These are phyloP conservation scores for Ganaspis brasiliensis DNA, from an alignment of 2,888 invertebrate genomes.

Conservation along the genomic window DNA sequence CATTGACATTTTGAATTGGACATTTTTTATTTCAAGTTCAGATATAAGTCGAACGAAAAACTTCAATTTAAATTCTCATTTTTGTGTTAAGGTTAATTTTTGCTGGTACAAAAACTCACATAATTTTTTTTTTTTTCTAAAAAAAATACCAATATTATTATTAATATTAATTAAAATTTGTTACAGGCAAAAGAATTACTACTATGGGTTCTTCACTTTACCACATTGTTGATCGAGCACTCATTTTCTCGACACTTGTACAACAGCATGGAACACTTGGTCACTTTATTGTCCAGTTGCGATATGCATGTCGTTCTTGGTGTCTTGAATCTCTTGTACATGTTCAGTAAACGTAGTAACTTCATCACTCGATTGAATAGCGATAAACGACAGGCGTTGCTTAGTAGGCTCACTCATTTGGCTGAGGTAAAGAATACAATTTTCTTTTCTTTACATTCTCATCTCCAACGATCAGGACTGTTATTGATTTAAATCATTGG, in stretches of 20 bases:
- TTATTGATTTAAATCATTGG: too few species aligned
- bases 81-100: too few species aligned
- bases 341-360: slow-evolving; percentile 94
- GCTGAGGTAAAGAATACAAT: slow-evolving; percentile 86
- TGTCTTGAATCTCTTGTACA: slow-evolving; percentile 91
- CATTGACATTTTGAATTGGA: too few species aligned
- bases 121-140: too few species aligned
- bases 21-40: too few species aligned
- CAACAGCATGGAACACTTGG: slow-evolving; percentile 93
- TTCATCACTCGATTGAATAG: slow-evolving; percentile 89
- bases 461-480: too few species aligned
- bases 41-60: too few species aligned
- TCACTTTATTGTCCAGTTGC: slow-evolving; percentile 88
- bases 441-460: not conserved
- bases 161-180: not conserved
- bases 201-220: slow-evolving; percentile 90
- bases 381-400: slow-evolving; percentile 87
- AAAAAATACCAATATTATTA: not conserved
- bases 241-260: slow-evolving; percentile 93
- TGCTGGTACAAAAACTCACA: too few species aligned
- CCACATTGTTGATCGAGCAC: slow-evolving; percentile 92
- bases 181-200: slow-evolving; percentile 87
- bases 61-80: too few species aligned
- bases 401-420: slow-evolving; percentile 88
- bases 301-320: slow-evolving; percentile 92